Percentiles rank a stretch among this genome's conserved stretches.
phyloP scores from a whole-genome alignment of 2,888 invertebrate genomes.

The Arctia plantaginis region DNA sequence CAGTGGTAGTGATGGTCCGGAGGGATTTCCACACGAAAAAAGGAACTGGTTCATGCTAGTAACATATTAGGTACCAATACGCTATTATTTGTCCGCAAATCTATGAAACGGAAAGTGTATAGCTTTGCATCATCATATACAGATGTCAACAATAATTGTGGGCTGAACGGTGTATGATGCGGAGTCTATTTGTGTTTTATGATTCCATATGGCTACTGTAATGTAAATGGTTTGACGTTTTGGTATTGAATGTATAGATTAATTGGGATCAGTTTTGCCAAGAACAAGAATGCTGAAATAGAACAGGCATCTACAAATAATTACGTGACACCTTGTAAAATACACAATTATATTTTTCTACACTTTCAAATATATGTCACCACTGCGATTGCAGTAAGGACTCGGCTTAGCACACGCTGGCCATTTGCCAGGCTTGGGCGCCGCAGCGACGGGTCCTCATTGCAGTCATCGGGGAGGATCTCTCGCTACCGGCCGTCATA shows the following conservation, averaged over 20 bases:
- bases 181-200: slow-evolving; percentile 12
- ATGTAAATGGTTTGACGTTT: background rate
- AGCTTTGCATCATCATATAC: background rate
- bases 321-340: background rate
- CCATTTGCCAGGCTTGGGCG: too few relatives aligned
- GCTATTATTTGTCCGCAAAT: background rate
- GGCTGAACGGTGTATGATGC: slow-evolving; percentile 1
- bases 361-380: too few relatives aligned
- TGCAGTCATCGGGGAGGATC: too few relatives aligned
- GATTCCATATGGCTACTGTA: background rate
- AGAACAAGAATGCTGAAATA: too few relatives aligned
- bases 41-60: background rate
- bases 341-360: too few relatives aligned
- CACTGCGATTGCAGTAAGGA: too few relatives aligned
- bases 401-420: too few relatives aligned
- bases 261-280: too few relatives aligned
- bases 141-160: background rate
- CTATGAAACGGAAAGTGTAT: background rate
- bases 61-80: background rate
- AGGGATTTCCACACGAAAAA: background rate
- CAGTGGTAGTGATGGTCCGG: background rate
- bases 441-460: too few relatives aligned
- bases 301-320: background rate
- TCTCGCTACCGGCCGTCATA: too few relatives aligned
- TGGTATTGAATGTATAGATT: background rate